Base-by-base conservation (phyloP, 1,140 invertebrate genomes). In the Chionoecetes opilio region DNA sequence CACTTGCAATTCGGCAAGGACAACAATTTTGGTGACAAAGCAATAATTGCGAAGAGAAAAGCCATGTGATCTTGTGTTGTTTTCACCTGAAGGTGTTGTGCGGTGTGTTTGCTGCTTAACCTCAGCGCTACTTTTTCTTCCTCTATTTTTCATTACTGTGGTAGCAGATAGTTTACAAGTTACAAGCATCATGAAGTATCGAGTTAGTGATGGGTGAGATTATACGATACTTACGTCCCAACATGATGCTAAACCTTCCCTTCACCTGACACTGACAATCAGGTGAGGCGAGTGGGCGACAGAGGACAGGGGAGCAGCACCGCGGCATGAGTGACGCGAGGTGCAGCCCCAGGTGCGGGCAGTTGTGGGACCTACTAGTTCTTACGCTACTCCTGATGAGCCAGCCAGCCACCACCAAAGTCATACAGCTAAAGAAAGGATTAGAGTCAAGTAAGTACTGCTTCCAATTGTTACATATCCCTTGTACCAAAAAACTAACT, bases 381-480 rank as follows among this genome's bases (percentile, higher is more conserved):
- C 88, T 90, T 2, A 17, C 53, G 34, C 87, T 88, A 3, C 88
- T 90, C 26, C 41, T 53, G n/a, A 9, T 26, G n/a, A 90, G 14
- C 38, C 41, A 2, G 17, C 88, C 38, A n/a, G 53, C 88, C 26
- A 29, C 53, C n/a, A 75, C 89, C 89, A 91, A 91, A 38, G 21
- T 91, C 31, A 1, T 91, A 0, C 89, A 91, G 53, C 89, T 53
- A 17, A 91, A 75, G 89, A 91, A 91, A 34, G 89, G 89, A 63
- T 53, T 91, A 3, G 89, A 91, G 41, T 91, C 89, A 35, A 91
- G 89, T 91, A 91, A 91, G 89, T 91, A 75, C n/a, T 53, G 11
- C 8, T 53, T 53, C 21, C 46, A 14, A 53, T 17, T 53, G 9
- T n/a, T n/a, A 53, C 21, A 53, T 53, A 14, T 53, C 46, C 21